These are phyloP conservation scores for Danio albolineatus DNA, from an alignment of 2,797 vertebrate genomes.

Conservation along the genomic window DNA sequence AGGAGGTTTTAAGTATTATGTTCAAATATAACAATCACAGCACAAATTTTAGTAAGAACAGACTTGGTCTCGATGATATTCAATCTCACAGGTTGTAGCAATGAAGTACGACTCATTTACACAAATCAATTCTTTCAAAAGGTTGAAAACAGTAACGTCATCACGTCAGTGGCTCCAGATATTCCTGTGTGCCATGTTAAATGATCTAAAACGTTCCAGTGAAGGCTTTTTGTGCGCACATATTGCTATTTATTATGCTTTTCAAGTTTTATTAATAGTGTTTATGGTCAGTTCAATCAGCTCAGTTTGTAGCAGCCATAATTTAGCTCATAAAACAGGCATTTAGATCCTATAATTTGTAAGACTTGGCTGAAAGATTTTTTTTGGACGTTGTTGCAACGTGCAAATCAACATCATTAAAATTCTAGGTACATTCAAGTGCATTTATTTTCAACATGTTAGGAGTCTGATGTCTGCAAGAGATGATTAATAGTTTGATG, in stretches of 20 bases:
- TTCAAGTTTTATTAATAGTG: slow-evolving; percentile 2
- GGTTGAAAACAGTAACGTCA: background rate
- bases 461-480: background rate
- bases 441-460: background rate
- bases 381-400: background rate
- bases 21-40: slow-evolving; percentile 37
- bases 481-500: background rate
- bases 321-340: background rate
- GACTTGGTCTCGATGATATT: slow-evolving; percentile 1
- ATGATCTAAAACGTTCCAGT: background rate
- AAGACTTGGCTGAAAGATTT: background rate
- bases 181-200: background rate
- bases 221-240: background rate
- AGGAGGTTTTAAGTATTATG: slow-evolving; percentile 44
- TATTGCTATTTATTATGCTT: slow-evolving; percentile 1
- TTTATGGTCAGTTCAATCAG: slow-evolving; percentile 5
- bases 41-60: slow-evolving; percentile 9
- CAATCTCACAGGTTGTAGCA: background rate
- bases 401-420: background rate
- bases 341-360: background rate
- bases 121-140: background rate
- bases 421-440: background rate
- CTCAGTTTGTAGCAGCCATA: slow-evolving; percentile 4
- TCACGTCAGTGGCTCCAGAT: background rate
- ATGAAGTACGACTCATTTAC: background rate